Base-by-base conservation (phyloP, 2,113 vertebrate genomes). In the Lophotis ruficrista region DNA sequence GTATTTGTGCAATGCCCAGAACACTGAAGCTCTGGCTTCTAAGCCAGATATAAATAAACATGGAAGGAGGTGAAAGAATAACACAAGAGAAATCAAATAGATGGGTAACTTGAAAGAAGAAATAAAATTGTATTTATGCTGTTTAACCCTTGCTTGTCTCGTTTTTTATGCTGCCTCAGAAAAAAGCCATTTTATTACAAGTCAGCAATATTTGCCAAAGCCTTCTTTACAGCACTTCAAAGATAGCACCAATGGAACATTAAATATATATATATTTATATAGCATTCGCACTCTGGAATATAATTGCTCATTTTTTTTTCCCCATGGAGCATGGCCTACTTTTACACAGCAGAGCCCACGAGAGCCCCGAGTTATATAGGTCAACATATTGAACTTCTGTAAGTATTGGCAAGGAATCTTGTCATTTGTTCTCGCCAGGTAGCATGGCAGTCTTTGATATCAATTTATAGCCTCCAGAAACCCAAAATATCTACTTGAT, bases 31-130 rank as follows among this genome's bases (percentile, higher is more conserved):
- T 93, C 65, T 91, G 53, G 25, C 47, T 95, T 94, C 78, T 79
- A 87, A 95, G 83, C 28, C 68, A 73, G 87, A 61, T 87, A 91
- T 92, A 96, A 96, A 95, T 65, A 94, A 96, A 84, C 77, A 94
- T 57, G 53, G 70, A 84, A 94, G 73, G 38, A 95, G 82, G 31
- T 66, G 31, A 93, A 96, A 93, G 72, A 83, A 83, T 53, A 87
- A 82, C 65, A 91, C 1, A 1, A 72, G 77, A 91, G n/a, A 94
- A 96, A 91, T 86, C 54, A 95, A 93, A 80, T 80, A 91, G 38
- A 77, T 24, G 10, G 28, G 45, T 50, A 80, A 84, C 65, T 72
- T 85, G 65, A 93, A 90, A 96, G 83, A 75, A 86, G 37, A 84
- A 83, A 87, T 82, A 57, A 78, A 95, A 64, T 5, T n/a, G 18